These are phyloP conservation scores for Brenthis hecate DNA, from an alignment of 2,888 invertebrate species.

Conservation along the genomic window DNA sequence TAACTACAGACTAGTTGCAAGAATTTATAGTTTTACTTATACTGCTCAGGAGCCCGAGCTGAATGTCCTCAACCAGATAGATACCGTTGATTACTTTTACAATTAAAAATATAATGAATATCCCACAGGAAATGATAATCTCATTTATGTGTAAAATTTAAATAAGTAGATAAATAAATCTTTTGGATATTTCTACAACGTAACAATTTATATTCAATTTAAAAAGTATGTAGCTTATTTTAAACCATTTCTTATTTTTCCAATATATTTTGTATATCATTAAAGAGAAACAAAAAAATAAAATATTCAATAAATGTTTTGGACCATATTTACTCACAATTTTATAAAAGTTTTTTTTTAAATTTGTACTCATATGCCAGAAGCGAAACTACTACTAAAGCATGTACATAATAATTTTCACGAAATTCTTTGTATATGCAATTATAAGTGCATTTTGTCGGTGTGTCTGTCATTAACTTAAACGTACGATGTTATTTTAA, in stretches of 20 bases:
- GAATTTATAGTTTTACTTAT: conserved; percentile 62
- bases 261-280: no score
- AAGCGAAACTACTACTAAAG: conserved; percentile 62
- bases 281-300: no score
- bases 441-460: conserved; percentile 81
- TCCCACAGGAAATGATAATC: background rate
- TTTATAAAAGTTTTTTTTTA: conserved; percentile 1
- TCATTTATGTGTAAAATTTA: no score
- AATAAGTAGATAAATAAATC: no score
- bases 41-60: conserved; percentile 33
- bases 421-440: conserved; percentile 79
- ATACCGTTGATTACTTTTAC: conserved; percentile 47
- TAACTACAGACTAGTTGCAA: conserved; percentile 70
- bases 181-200: no score
- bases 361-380: conserved; percentile 43
- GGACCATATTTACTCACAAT: background rate
- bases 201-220: no score
- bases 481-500: conserved; percentile 83
- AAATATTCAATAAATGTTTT: no score
- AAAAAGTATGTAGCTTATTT: no score
- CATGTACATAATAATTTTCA: conserved; percentile 74
- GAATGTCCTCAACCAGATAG: conserved; percentile 49
- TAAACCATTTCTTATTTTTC: no score
- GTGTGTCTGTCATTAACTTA: conserved; percentile 81
- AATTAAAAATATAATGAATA: conserved; percentile 15